A percentile compares a stretch with the other conserved stretches of the same genome.
phyloP scores from a whole-genome alignment of 2,797 vertebrate genomes.

The Melopsittacus undulatus region DNA sequence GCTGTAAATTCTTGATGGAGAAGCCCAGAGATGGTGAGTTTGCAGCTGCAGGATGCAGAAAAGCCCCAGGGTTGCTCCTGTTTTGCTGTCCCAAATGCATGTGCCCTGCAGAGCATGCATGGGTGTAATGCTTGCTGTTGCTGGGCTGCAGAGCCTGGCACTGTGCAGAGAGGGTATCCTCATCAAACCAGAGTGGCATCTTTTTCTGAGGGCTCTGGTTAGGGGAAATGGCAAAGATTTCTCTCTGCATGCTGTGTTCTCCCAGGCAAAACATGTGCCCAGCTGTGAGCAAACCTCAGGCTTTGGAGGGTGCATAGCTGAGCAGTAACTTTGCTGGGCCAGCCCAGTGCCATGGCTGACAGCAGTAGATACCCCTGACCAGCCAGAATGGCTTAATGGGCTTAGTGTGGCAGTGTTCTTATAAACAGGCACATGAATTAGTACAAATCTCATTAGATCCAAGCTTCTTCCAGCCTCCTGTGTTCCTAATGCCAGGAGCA shows the following conservation, averaged over 20 bases:
- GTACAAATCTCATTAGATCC: conserved; percentile 50
- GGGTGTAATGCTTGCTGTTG: rapidly evolving
- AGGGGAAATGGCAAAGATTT: neutral
- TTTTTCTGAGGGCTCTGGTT: neutral
- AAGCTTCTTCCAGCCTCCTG: neutral
- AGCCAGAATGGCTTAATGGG: conserved; percentile 37
- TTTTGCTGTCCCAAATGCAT: rapidly evolving
- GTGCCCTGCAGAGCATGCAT: rapidly evolving
- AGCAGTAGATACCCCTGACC: neutral
- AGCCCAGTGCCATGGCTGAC: rapidly evolving
- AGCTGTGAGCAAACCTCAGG: neutral
- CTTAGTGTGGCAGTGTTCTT: neutral
- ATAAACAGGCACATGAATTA: conserved; percentile 53
- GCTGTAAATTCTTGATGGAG: neutral
- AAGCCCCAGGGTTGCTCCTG: neutral
- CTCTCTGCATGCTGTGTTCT: rapidly evolving
- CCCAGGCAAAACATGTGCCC: neutral
- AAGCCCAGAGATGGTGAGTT: neutral
- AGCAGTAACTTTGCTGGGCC: neutral
- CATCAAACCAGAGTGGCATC: neutral
- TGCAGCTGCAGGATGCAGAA: neutral
- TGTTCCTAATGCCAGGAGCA: neutral
- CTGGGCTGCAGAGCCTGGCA: rapidly evolving
- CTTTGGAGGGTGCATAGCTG: rapidly evolving
- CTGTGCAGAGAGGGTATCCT: neutral